These are phyloP conservation scores for Turnix velox DNA, from an alignment of 2,113 vertebrate species.

Conservation along the genomic window DNA sequence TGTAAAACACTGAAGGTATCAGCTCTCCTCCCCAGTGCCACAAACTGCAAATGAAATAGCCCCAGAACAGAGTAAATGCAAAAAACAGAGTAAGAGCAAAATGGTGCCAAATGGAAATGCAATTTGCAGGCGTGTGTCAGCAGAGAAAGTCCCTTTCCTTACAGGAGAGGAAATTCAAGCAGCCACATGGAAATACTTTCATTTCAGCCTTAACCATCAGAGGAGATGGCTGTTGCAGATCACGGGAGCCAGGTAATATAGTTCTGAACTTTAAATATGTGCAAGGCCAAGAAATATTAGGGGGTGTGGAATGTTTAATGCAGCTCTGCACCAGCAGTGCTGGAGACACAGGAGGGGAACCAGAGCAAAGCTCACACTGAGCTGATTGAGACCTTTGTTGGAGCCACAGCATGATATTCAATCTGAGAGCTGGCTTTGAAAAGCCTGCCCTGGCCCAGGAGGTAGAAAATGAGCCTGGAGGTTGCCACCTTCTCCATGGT, in stretches of 20 bases:
- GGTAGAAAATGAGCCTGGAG: neutral
- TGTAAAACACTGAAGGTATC: neutral
- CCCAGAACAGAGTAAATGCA: neutral
- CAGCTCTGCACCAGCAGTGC: neutral
- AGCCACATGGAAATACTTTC: constrained; percentile 77
- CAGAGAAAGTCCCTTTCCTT: constrained; percentile 25
- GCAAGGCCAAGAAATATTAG: constrained; percentile 41
- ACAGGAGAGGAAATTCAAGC: constrained; percentile 40
- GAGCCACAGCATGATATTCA: neutral
- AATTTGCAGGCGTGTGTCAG: constrained; percentile 52
- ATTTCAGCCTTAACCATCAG: constrained; percentile 40
- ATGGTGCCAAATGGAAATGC: constrained; percentile 65
- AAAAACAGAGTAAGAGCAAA: constrained; percentile 3
- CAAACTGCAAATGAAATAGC: neutral
- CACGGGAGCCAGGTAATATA: constrained; percentile 62
- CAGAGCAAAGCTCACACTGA: neutral
- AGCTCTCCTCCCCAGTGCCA: neutral
- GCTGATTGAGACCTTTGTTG: neutral
- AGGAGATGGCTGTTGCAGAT: constrained; percentile 63
- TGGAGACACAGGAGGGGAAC: neutral
- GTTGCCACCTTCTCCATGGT: neutral
- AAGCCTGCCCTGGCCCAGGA: neutral
- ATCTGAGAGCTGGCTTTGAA: neutral
- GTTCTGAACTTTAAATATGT: constrained; percentile 38
- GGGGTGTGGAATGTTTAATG: constrained; percentile 36